phyloP scores from a whole-genome alignment of 2,113 vertebrate genomes.

The Tyrannus savana region DNA sequence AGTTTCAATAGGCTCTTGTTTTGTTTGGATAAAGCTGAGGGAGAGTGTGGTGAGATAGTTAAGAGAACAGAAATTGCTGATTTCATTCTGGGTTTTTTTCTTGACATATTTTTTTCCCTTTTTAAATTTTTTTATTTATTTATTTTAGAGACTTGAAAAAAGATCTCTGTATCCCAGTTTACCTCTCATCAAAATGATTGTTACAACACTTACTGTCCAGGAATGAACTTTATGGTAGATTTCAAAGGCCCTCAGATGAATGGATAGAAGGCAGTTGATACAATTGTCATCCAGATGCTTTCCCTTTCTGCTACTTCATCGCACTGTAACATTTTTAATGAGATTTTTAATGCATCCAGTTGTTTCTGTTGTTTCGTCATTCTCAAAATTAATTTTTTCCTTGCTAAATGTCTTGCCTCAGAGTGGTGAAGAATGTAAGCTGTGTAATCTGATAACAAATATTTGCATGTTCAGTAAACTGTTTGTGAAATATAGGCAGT shows the following conservation, averaged over 20 bases:
- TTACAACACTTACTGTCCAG: not conserved
- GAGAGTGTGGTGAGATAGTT: not conserved
- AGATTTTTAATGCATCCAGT: slow-evolving; percentile 45
- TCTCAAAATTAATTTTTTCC: not conserved
- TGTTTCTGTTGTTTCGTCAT: slow-evolving; percentile 10
- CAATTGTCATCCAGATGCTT: slow-evolving; percentile 32
- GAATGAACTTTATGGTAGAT: not conserved
- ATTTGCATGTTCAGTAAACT: slow-evolving; percentile 54
- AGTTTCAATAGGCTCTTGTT: not conserved
- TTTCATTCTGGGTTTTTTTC: not conserved
- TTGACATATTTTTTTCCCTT: not conserved
- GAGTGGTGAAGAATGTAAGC: not conserved
- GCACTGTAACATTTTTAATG: not conserved
- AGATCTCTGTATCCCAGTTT: not conserved
- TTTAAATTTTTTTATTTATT: not conserved
- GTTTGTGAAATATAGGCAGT: slow-evolving; percentile 45
- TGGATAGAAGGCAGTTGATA: not conserved
- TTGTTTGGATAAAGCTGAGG: not conserved
- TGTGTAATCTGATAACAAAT: slow-evolving; percentile 43
- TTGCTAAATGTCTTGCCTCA: not conserved
- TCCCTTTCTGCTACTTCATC: slow-evolving; percentile 23
- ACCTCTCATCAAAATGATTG: not conserved
- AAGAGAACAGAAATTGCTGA: not conserved
- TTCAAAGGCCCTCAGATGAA: slow-evolving; percentile 3
- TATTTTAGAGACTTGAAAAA: not conserved